Evolutionary conservation across 2,797 vertebrate species (phyloP).

Genomic region (Macropus fuliginosus): DNA sequence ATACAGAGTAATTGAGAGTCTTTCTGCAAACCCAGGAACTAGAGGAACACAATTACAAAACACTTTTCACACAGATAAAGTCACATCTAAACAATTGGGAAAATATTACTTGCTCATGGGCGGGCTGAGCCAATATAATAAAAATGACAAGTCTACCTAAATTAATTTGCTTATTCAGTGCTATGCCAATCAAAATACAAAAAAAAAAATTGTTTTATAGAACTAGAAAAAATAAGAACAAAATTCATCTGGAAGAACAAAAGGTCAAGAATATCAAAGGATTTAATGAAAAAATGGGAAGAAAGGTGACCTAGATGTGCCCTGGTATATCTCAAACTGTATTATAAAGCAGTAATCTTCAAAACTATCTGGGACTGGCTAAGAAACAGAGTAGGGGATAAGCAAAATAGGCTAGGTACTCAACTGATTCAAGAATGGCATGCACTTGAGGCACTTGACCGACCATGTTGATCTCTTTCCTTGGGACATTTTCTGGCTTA

Average conservation of each 20-base stretch:
- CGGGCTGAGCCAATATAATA: background rate
- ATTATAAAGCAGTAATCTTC: background rate
- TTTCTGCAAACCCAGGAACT: background rate
- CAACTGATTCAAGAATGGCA: background rate
- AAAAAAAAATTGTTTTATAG: background rate
- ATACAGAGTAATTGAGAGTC: background rate
- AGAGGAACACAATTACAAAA: background rate
- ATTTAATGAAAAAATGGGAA: background rate
- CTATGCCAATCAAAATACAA: background rate
- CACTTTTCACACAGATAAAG: background rate
- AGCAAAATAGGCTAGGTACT: background rate
- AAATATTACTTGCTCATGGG: background rate
- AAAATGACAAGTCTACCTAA: background rate
- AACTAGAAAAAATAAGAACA: background rate
- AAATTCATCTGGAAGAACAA: background rate
- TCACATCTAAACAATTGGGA: background rate
- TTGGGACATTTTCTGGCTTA: background rate
- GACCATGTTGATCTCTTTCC: background rate
- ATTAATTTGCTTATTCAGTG: background rate
- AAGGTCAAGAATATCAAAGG: background rate
- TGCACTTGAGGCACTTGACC: background rate
- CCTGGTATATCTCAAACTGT: background rate
- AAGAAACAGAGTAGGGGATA: background rate
- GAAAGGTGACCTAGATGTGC: background rate
- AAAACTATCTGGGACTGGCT: background rate